Evolutionary conservation across 2,888 invertebrate species (phyloP).

Genomic region (Osmoderma eremita): DNA sequence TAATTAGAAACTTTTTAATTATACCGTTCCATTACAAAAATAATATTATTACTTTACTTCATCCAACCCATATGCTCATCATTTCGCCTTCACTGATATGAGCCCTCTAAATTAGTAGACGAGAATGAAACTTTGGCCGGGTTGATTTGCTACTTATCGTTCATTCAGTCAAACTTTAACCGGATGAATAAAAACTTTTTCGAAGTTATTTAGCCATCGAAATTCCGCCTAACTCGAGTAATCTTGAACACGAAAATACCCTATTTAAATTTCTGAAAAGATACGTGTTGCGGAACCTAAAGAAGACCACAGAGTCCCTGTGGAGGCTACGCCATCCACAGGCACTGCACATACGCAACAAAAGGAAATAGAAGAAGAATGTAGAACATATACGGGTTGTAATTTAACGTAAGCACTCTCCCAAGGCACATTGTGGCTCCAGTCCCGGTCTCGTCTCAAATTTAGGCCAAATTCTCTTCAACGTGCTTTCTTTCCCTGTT

Average conservation of each 20-base stretch:
- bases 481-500: constrained; percentile 21
- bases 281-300: constrained; percentile 21
- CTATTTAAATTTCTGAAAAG: constrained; percentile 30
- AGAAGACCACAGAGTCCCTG: constrained; percentile 11
- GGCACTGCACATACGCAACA: constrained; percentile 21
- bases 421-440: constrained; percentile 53
- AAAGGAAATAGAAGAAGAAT: constrained; percentile 41
- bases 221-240: constrained; percentile 4
- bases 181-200: neutral
- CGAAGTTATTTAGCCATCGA: constrained; percentile 9
- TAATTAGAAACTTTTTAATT: no score
- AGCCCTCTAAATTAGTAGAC: no score
- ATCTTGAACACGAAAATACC: constrained; percentile 11
- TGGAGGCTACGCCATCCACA: neutral
- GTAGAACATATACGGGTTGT: constrained; percentile 53
- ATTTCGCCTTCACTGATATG: no score
- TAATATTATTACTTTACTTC: no score
- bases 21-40: no score
- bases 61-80: no score
- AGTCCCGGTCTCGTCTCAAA: constrained; percentile 29
- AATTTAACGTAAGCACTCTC: constrained; percentile 55
- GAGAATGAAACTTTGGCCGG: no score
- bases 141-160: no score
- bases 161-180: no score
- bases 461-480: constrained; percentile 37